These are phyloP conservation scores for Pomatostomus ruficeps DNA, from an alignment of 2,113 vertebrate genomes.

Conservation along the genomic window DNA sequence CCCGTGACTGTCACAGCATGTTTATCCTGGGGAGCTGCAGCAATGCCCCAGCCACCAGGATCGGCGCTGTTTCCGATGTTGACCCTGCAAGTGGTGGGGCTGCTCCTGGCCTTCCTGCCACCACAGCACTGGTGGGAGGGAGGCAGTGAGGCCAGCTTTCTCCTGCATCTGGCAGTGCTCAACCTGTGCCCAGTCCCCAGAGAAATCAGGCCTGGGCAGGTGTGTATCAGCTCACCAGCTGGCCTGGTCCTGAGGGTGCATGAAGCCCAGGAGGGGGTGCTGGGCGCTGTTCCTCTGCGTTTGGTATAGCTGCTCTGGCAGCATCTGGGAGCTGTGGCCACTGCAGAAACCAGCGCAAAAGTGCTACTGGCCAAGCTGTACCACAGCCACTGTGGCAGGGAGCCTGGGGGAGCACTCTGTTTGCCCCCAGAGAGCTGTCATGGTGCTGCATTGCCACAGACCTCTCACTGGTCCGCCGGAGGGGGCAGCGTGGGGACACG, in stretches of 20 bases:
- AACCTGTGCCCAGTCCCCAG: neutral
- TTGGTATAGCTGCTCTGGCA: neutral
- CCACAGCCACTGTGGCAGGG: neutral
- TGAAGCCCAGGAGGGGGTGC: accelerated
- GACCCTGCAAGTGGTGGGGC: accelerated
- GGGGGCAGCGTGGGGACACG: neutral
- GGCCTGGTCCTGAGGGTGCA: accelerated
- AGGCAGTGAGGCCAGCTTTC: neutral
- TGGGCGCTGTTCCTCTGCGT: accelerated
- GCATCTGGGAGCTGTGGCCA: neutral
- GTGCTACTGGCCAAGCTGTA: accelerated
- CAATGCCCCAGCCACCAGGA: accelerated
- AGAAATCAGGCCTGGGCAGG: neutral
- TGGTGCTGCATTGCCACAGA: neutral
- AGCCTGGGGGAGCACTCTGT: neutral
- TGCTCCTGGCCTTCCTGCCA: neutral
- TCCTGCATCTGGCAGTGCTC: neutral
- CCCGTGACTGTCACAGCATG: neutral
- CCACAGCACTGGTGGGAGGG: neutral
- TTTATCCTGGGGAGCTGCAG: neutral
- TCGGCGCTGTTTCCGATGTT: accelerated
- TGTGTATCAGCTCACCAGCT: accelerated
- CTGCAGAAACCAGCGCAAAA: neutral
- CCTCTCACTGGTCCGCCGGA: accelerated
- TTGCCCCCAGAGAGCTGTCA: neutral